Percentiles rank a stretch among this genome's conserved stretches.
These are phyloP conservation scores for Chrysolina haemoptera DNA, from an alignment of 2,888 invertebrate genomes.

Conservation along the genomic window DNA sequence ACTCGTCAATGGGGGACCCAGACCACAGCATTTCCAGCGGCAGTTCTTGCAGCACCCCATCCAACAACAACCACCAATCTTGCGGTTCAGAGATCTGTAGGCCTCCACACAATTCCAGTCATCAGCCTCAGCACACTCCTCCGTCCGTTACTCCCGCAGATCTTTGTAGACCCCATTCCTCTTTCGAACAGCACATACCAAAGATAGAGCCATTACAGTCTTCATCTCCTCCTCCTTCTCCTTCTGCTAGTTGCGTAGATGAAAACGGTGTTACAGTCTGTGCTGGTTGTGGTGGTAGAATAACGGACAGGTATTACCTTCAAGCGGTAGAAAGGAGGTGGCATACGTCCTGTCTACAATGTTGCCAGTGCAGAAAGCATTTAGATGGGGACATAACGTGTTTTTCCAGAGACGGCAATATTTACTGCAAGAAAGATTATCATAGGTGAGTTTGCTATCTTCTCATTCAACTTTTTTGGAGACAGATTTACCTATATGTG, in stretches of 20 bases:
- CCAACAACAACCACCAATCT: constrained; percentile 73
- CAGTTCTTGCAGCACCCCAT: constrained; percentile 75
- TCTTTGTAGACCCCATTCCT: constrained; percentile 64
- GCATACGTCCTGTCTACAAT: constrained; percentile 93
- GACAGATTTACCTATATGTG: no score
- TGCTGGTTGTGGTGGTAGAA: constrained; percentile 90
- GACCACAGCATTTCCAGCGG: constrained; percentile 73
- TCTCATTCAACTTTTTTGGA: background rate
- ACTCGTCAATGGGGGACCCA: constrained; percentile 73
- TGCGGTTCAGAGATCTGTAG: constrained; percentile 68
- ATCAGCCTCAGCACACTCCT: constrained; percentile 43
- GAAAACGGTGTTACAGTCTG: constrained; percentile 74
- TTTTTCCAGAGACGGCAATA: constrained; percentile 92
- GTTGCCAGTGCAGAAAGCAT: constrained; percentile 90
- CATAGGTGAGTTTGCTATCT: constrained; percentile 78
- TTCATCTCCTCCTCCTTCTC: constrained; percentile 71
- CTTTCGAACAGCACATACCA: constrained; percentile 71
- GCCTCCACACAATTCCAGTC: constrained; percentile 61
- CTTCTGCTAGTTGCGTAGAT: constrained; percentile 62
- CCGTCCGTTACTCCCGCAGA: constrained; percentile 50
- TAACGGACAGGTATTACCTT: constrained; percentile 91
- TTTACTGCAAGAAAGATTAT: constrained; percentile 97
- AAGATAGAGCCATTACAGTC: constrained; percentile 72
- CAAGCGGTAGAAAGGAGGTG: constrained; percentile 93
- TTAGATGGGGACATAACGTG: constrained; percentile 93